These are phyloP conservation scores for Volucella inanis DNA, from an alignment of 2,888 invertebrate species.

Conservation along the genomic window DNA sequence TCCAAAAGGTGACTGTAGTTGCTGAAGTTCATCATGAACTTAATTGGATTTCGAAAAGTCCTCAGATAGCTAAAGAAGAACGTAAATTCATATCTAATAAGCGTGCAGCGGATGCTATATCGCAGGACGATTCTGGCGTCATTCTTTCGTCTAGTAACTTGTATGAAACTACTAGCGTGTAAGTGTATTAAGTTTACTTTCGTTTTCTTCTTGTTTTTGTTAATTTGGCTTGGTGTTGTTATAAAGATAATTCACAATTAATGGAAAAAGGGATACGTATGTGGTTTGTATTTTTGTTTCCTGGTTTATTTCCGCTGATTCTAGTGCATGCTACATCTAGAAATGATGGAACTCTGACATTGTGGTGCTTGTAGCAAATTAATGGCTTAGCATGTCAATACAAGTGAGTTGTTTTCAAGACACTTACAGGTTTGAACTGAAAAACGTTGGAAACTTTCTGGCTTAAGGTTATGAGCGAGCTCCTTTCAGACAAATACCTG, in stretches of 20 bases:
- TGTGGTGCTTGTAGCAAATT: too few relatives aligned
- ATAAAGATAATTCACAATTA: neutral
- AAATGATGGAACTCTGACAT: too few relatives aligned
- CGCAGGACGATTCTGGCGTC: constrained; percentile 72
- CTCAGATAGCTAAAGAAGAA: constrained; percentile 18
- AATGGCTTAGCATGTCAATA: too few relatives aligned
- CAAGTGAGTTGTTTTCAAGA: too few relatives aligned
- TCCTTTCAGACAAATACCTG: too few relatives aligned
- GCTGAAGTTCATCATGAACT: constrained; percentile 79
- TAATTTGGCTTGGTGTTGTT: neutral
- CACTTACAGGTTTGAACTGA: too few relatives aligned
- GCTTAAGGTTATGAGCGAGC: too few relatives aligned
- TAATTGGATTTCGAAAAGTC: constrained; percentile 77
- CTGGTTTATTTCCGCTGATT: too few relatives aligned
- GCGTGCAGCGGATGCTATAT: constrained; percentile 43
- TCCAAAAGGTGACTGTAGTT: constrained; percentile 74
- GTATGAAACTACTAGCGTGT: constrained; percentile 59
- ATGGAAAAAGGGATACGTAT: too few relatives aligned
- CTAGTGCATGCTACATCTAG: too few relatives aligned
- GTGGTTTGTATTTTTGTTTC: too few relatives aligned
- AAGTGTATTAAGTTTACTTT: constrained; percentile 13
- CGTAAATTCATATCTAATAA: constrained; percentile 48
- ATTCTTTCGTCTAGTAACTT: constrained; percentile 50
- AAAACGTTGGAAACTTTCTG: too few relatives aligned
- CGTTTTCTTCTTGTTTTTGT: neutral